A percentile compares a stretch with the other conserved stretches of the same genome.
Conservation (phyloP, 2,797 vertebrate genomes). For the Jordanella pulchra region DNA sequence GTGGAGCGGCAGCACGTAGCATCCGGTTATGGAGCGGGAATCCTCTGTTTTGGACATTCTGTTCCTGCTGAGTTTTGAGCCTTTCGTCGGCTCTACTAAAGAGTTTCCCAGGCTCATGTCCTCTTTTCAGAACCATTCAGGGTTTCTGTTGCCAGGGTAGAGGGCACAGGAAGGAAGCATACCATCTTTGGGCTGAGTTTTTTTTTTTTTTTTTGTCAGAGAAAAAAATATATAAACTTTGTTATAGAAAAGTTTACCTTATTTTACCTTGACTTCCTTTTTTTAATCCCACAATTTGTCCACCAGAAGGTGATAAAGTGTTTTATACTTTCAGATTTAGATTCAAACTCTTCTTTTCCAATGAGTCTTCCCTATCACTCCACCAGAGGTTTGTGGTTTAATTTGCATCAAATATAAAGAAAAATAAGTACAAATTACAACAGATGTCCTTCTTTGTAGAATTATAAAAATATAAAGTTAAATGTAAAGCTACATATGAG, state of each 20-base stretch:
- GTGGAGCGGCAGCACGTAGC: constrained; percentile 47
- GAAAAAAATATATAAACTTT: constrained; percentile 22
- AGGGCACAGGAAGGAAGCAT: constrained; percentile 73
- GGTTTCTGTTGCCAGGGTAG: constrained; percentile 77
- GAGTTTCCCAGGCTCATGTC: constrained; percentile 80
- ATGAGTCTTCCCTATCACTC: not conserved
- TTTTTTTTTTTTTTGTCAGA: constrained; percentile 35
- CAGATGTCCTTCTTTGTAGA: not conserved
- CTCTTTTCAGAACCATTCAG: constrained; percentile 76
- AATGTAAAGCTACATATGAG: not conserved
- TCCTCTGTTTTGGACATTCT: constrained; percentile 71
- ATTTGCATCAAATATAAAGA: not conserved
- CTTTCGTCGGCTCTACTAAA: constrained; percentile 57
- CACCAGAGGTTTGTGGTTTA: not conserved
- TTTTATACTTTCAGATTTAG: not conserved
- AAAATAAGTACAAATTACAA: not conserved
- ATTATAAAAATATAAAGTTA: not conserved
- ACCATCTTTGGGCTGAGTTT: constrained; percentile 52
- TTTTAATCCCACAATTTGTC: not conserved
- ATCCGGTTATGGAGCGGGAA: constrained; percentile 58
- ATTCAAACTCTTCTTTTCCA: not conserved
- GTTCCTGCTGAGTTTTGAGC: constrained; percentile 73
- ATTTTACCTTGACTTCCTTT: constrained; percentile 16
- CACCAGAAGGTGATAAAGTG: not conserved
- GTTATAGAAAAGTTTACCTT: constrained; percentile 14